Conservation (phyloP, 2,888 invertebrate genomes). For the Drosophila heteroneura region DNA sequence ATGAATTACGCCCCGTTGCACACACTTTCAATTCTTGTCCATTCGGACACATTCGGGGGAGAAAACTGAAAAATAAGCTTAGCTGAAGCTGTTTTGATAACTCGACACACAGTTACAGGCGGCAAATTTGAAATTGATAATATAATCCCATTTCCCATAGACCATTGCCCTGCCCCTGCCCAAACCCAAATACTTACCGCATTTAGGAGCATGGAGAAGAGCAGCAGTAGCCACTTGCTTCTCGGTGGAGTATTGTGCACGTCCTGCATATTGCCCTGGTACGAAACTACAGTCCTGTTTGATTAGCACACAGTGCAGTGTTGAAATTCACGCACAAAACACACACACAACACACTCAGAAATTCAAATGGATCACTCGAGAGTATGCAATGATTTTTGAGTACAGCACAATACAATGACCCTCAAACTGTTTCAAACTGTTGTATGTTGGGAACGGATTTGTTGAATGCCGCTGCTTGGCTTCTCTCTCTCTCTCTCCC, state of each 20-base stretch:
- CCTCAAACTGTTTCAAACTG: conserved; percentile 48
- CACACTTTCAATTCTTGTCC: conserved; percentile 40
- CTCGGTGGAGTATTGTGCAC: conserved; percentile 68
- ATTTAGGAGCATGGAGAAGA: conserved; percentile 82
- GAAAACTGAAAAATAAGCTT: conserved; percentile 24
- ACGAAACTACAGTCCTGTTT: conserved; percentile 1
- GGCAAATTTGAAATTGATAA: conserved; percentile 55
- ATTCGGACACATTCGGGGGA: conserved; percentile 9
- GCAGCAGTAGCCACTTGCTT: conserved; percentile 72
- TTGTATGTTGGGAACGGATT: conserved; percentile 9
- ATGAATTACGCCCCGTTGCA: conserved; percentile 41
- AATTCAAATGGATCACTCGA: conserved; percentile 38
- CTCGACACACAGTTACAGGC: conserved; percentile 20
- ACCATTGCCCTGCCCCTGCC: too few species aligned
- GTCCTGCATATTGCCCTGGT: conserved; percentile 61
- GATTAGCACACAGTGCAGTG: conserved; percentile 9
- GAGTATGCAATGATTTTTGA: conserved; percentile 49
- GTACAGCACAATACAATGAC: conserved; percentile 33
- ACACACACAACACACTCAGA: conserved; percentile 1
- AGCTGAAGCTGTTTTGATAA: conserved; percentile 22
- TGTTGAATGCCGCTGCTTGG: conserved; percentile 16
- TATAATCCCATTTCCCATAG: conserved; percentile 52
- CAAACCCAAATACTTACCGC: conserved; percentile 74
- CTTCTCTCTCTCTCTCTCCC: background rate
- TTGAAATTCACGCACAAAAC: conserved; percentile 20